phyloP scores from a whole-genome alignment of 2,113 vertebrate species.

The Gymnorhina tibicen region DNA sequence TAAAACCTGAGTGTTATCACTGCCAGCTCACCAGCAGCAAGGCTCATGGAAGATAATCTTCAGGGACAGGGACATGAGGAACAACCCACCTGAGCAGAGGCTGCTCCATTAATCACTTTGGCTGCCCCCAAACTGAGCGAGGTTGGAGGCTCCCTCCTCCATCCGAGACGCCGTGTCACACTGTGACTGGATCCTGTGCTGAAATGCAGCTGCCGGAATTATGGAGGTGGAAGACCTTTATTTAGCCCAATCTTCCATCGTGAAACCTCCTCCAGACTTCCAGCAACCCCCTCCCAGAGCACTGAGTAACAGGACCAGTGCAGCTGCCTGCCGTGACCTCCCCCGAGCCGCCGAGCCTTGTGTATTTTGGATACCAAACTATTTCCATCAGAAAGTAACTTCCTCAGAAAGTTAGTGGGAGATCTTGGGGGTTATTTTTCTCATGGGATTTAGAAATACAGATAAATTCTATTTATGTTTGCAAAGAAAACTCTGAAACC shows the following conservation, averaged over 20 bases:
- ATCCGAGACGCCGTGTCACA: not conserved
- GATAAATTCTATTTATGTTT: not conserved
- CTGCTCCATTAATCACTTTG: not conserved
- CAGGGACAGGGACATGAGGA: not conserved
- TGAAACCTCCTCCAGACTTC: conserved; percentile 58
- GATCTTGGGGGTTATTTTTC: not conserved
- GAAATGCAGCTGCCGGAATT: conserved; percentile 38
- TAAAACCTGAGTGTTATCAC: not conserved
- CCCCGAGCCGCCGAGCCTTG: not conserved
- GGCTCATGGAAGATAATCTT: not conserved
- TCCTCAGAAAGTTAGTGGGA: conserved; percentile 1
- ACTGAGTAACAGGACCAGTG: conserved; percentile 40
- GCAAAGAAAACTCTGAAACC: not conserved
- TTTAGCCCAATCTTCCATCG: conserved; percentile 48
- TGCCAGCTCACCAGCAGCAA: not conserved
- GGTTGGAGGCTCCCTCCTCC: not conserved
- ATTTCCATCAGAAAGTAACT: not conserved
- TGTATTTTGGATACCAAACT: not conserved
- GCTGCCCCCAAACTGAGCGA: not conserved
- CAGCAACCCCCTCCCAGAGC: not conserved
- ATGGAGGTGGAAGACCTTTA: conserved; percentile 57
- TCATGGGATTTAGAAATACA: not conserved
- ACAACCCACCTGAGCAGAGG: not conserved
- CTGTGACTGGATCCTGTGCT: conserved; percentile 47
- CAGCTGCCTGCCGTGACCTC: not conserved